Conservation (phyloP, 2,888 invertebrate genomes). For the Micropterix aruncella region DNA sequence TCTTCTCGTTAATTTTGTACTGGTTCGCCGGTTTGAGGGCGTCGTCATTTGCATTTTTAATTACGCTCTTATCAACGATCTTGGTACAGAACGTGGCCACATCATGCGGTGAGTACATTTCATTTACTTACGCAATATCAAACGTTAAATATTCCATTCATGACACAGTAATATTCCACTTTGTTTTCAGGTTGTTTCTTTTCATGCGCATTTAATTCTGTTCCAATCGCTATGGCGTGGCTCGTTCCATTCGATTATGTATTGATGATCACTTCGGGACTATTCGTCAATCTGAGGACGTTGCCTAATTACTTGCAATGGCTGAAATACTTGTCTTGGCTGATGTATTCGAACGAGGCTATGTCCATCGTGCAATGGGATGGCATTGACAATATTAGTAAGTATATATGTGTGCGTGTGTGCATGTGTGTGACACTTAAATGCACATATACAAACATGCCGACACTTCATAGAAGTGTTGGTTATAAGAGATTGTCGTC, state of each 20-base stretch:
- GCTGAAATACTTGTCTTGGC: conserved; percentile 72
- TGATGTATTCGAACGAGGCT: conserved; percentile 77
- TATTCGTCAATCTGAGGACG: conserved; percentile 71
- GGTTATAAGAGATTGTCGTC: too few relatives aligned
- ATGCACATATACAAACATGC: neutral
- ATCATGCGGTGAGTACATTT: conserved; percentile 53
- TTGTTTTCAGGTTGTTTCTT: conserved; percentile 61
- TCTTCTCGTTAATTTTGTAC: conserved; percentile 74
- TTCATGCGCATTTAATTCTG: conserved; percentile 69
- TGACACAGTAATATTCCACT: too few relatives aligned
- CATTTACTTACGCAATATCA: too few relatives aligned
- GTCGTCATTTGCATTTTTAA: conserved; percentile 50
- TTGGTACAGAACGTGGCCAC: conserved; percentile 78
- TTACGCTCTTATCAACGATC: conserved; percentile 54
- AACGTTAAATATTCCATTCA: too few relatives aligned
- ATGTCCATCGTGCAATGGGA: conserved; percentile 73
- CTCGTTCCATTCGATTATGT: conserved; percentile 77
- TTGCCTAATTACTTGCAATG: conserved; percentile 57
- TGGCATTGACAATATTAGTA: conserved; percentile 58
- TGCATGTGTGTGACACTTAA: neutral
- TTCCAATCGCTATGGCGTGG: conserved; percentile 68
- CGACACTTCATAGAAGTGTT: too few relatives aligned
- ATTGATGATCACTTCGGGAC: conserved; percentile 76
- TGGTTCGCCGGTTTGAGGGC: conserved; percentile 71
- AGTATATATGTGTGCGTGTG: conserved; percentile 21